A percentile compares a stretch with the other conserved stretches of the same genome.
These are phyloP conservation scores for Drosophila murphyi DNA, from an alignment of 1,140 invertebrate genomes.

Conservation along the genomic window DNA sequence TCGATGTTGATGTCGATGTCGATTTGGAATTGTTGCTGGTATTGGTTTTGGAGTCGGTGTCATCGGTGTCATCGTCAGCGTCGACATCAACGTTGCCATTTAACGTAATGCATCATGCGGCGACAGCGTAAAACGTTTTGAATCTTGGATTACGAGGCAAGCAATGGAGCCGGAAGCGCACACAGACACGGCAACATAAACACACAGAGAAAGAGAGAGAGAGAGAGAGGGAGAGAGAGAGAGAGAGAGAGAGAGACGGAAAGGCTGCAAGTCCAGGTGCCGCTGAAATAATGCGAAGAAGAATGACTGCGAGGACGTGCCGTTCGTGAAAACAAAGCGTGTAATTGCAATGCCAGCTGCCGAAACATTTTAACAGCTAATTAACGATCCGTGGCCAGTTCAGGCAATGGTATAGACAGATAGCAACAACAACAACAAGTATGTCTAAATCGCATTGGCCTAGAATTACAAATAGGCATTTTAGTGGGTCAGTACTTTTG, in stretches of 20 bases:
- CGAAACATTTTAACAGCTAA: conserved; percentile 71
- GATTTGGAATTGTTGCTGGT: not conserved
- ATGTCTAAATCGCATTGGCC: not conserved
- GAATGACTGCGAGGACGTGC: conserved; percentile 42
- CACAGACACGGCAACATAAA: not conserved
- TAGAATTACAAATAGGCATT: not conserved
- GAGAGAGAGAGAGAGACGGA: conserved; percentile 6
- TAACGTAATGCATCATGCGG: conserved; percentile 74
- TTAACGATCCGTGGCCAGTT: conserved; percentile 40
- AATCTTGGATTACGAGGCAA: conserved; percentile 55
- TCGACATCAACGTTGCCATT: conserved; percentile 57
- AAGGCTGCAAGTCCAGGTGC: conserved; percentile 8
- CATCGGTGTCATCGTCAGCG: conserved; percentile 28
- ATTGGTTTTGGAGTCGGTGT: conserved; percentile 8
- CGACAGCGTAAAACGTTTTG: conserved; percentile 69
- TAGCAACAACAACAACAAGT: not conserved
- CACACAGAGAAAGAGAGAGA: not conserved
- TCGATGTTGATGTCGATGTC: conserved; percentile 25
- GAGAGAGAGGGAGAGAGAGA: not conserved
- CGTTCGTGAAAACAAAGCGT: conserved; percentile 62
- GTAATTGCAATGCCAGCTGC: conserved; percentile 68
- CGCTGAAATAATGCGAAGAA: conserved; percentile 22
- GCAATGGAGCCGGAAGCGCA: conserved; percentile 1
- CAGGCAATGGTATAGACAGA: not conserved
- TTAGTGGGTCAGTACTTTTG: no score